A percentile compares a stretch with the other conserved stretches of the same genome.
These are phyloP conservation scores for Gallinago jamesoni DNA, from an alignment of 2,113 vertebrate genomes.

Conservation along the genomic window DNA sequence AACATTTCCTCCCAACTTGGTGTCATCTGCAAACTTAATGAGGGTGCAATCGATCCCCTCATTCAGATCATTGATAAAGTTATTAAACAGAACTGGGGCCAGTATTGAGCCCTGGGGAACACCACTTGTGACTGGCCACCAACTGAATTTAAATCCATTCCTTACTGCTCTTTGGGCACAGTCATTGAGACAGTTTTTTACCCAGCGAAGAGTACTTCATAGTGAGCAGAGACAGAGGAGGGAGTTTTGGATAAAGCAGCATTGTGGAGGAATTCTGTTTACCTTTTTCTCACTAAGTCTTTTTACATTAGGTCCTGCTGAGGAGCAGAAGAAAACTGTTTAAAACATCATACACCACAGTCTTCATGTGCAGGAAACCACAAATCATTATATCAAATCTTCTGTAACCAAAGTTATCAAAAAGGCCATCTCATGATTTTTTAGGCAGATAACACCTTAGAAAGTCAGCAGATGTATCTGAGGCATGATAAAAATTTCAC, in stretches of 20 bases:
- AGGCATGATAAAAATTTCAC: neutral
- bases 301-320: neutral
- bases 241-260: neutral
- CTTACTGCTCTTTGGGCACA: neutral
- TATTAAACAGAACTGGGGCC: neutral
- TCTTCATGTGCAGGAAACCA: neutral
- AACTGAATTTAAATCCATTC: neutral
- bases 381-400: neutral
- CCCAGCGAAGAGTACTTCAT: neutral
- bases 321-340: neutral
- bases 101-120: neutral
- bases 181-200: neutral
- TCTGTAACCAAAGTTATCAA: neutral
- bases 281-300: neutral
- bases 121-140: neutral
- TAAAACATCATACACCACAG: neutral
- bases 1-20: neutral
- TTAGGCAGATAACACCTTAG: neutral
- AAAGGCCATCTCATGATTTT: neutral
- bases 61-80: neutral
- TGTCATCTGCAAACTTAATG: neutral
- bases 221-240: neutral
- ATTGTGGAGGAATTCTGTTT: neutral
- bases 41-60: neutral
- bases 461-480: neutral